phyloP scores from a whole-genome alignment of 2,888 invertebrate species.

The Chloroclystis v-ata region DNA sequence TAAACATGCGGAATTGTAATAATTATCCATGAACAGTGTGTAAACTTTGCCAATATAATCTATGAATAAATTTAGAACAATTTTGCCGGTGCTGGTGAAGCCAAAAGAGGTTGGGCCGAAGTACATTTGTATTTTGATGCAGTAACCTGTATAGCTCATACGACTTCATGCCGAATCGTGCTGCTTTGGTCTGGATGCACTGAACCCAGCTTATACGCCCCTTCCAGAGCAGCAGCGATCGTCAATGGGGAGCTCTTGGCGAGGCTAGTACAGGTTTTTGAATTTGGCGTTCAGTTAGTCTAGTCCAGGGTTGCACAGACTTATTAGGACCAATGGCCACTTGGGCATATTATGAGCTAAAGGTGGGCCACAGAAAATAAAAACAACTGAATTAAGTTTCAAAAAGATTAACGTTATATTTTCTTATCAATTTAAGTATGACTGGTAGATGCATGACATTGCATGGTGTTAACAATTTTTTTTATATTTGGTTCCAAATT shows the following conservation, averaged over 20 bases:
- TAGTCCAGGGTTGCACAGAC: no score
- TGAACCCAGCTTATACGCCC: constrained; percentile 28
- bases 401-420: no score
- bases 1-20: constrained; percentile 18
- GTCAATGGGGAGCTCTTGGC: constrained; percentile 9
- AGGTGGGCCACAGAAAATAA: no score
- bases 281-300: constrained; percentile 13
- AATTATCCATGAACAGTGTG: constrained; percentile 24
- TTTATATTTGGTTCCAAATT: no score
- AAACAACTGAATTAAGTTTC: no score
- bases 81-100: constrained; percentile 8
- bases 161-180: constrained; percentile 33
- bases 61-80: no score
- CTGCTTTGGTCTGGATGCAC: constrained; percentile 25
- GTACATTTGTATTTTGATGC: constrained; percentile 15
- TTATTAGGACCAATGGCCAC: no score
- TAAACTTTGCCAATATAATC: constrained; percentile 23
- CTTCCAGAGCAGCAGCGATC: constrained; percentile 9
- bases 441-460: no score
- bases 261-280: constrained; percentile 15
- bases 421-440: no score
- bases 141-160: constrained; percentile 32
- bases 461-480: no score
- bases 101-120: neutral
- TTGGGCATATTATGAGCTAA: no score